Evolutionary conservation across 2,888 invertebrate genomes (phyloP), one percentile per base, ranked within the genome.

Genomic region (Volucella inflata): DNA sequence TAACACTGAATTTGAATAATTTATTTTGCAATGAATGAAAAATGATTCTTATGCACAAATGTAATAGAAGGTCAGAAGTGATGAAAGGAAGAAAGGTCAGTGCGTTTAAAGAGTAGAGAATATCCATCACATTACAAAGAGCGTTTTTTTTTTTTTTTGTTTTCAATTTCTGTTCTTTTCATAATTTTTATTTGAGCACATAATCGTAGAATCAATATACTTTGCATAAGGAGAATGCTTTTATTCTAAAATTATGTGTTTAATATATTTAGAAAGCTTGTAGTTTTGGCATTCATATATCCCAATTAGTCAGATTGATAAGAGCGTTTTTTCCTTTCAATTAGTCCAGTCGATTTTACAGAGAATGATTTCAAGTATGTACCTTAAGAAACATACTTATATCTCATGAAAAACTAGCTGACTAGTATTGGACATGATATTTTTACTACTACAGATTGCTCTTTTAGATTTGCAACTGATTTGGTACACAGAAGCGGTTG

Each of bases 41-140:
- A 74, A 80, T 75, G 36, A 57, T 57, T 46, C 70, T 53, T 48
- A 53, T 62, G 70, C 55, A 55, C 62, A 21, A 60, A 57, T 72
- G 21, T 46, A 38, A 53, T 21, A 67, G 60, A 77, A 87, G 87
- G 68, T 78, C 74, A 82, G 16, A 74, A 70, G 55, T 68, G 77
- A 70, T 40, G 80, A 77, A 68, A 67, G 87, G 64, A 82, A 74
- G 59, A 82, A 87, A 87, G 87, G 87, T 87, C 82, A 87, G 87
- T 87, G 85, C 40, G 50, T 67, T 70, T 72, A 67, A 67, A 14
- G 60, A 85, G 75, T 84, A 80, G 70, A 71, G 42, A 53, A 68
- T 64, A 42, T 64, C 50, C 64, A 68, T 38, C 51, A 38, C 62
- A 42, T 36, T 36, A 68, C 4, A 30, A 30, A 30, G 30, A 64